phyloP scores from a whole-genome alignment of 2,888 invertebrate genomes.

The Choreutis nemorana region DNA sequence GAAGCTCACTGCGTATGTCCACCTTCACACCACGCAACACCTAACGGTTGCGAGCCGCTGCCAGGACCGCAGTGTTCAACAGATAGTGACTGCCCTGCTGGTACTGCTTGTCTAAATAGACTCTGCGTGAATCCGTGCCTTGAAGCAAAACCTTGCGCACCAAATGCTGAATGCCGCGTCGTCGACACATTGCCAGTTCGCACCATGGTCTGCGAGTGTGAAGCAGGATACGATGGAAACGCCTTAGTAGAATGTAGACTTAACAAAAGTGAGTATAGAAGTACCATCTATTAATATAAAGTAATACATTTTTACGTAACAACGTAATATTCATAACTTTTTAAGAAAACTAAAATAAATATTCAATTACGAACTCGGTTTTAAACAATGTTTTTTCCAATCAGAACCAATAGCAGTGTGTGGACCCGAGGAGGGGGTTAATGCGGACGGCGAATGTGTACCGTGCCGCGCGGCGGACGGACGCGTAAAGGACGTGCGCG shows the following conservation, averaged over 20 bases:
- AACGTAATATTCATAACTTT: background rate
- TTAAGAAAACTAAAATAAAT: background rate
- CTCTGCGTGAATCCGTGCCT: conserved; percentile 87
- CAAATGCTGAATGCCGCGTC: conserved; percentile 80
- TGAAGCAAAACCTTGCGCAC: conserved; percentile 80
- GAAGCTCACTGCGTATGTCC: conserved; percentile 84
- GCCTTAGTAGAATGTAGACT: conserved; percentile 78
- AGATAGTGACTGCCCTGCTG: conserved; percentile 84
- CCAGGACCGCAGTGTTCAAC: conserved; percentile 72
- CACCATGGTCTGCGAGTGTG: conserved; percentile 89
- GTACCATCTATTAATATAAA: background rate
- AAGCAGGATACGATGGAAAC: conserved; percentile 86
- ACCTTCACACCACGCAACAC: conserved; percentile 73
- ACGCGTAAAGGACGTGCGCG: conserved; percentile 76
- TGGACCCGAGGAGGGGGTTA: conserved; percentile 77
- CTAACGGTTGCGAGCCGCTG: conserved; percentile 68
- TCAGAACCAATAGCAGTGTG: conserved; percentile 71
- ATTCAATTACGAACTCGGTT: background rate
- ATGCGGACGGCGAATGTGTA: conserved; percentile 79
- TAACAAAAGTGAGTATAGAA: conserved; percentile 71
- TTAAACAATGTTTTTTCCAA: conserved; percentile 5
- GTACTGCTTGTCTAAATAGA: conserved; percentile 82
- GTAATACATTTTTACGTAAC: background rate
- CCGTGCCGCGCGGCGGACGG: conserved; percentile 77
- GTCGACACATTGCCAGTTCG: conserved; percentile 83